Evolutionary conservation across 2,888 invertebrate species (phyloP).

Genomic region (Ophion ventricosus): DNA sequence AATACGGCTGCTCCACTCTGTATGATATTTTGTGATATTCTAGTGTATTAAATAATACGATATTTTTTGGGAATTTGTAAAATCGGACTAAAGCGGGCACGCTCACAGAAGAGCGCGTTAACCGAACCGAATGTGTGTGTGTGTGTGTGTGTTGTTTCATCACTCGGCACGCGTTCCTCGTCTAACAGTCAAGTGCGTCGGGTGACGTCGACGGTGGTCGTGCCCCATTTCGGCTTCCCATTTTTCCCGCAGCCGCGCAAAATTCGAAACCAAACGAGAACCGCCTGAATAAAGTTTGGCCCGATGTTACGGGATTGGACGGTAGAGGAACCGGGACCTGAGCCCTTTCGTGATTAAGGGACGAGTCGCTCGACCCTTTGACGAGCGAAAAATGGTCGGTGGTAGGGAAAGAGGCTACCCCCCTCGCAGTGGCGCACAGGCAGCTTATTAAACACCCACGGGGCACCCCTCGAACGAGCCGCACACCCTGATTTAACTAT

Average conservation of each 20-base stretch:
- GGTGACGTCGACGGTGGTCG: slow-evolving; percentile 72
- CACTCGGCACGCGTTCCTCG: slow-evolving; percentile 76
- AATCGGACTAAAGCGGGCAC: no score
- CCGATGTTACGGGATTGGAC: not conserved
- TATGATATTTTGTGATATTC: no score
- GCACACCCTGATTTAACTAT: slow-evolving; percentile 81
- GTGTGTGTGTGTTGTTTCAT: slow-evolving; percentile 75
- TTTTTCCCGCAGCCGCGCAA: slow-evolving; percentile 33
- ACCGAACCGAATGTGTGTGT: slow-evolving; percentile 70
- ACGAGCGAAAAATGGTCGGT: slow-evolving; percentile 60
- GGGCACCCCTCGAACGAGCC: slow-evolving; percentile 77
- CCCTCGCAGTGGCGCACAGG: slow-evolving; percentile 66
- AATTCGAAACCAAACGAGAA: not conserved
- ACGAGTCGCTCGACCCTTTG: slow-evolving; percentile 23
- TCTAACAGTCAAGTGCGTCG: slow-evolving; percentile 78
- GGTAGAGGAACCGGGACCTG: not conserved
- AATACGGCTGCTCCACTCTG: not conserved
- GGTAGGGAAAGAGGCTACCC: slow-evolving; percentile 31
- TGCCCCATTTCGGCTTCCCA: slow-evolving; percentile 71
- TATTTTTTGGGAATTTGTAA: no score
- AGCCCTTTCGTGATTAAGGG: not conserved
- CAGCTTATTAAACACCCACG: slow-evolving; percentile 83
- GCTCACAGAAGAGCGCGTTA: slow-evolving; percentile 8
- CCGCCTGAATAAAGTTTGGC: not conserved
- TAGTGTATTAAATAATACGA: no score